These are phyloP conservation scores for Nothura maculosa DNA, from an alignment of 2,797 vertebrate species.

Conservation along the genomic window DNA sequence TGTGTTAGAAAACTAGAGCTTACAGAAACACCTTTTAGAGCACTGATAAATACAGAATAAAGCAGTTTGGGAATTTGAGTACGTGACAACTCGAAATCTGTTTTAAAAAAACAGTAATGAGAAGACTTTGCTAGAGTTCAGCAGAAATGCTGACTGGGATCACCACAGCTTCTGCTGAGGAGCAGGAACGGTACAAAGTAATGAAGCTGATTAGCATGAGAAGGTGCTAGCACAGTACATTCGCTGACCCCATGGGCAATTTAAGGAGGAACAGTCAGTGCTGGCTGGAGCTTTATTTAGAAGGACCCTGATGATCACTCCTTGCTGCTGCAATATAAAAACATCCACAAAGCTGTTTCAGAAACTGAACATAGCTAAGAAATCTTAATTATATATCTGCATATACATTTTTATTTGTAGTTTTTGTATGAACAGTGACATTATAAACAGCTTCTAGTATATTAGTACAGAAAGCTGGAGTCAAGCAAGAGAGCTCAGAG, in stretches of 20 bases:
- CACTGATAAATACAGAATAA: not conserved
- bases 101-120: not conserved
- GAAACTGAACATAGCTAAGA: rapidly evolving
- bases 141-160: not conserved
- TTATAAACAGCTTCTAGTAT: not conserved
- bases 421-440: not conserved
- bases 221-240: not conserved
- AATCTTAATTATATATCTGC: not conserved
- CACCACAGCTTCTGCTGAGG: not conserved
- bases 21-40: not conserved
- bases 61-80: not conserved
- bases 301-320: not conserved
- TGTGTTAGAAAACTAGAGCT: not conserved
- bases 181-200: not conserved
- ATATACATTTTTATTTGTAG: not conserved
- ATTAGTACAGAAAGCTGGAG: not conserved
- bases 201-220: not conserved
- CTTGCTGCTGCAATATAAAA: not conserved
- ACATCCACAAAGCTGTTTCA: not conserved
- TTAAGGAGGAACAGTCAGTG: not conserved
- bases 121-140: not conserved
- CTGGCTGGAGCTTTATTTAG: not conserved
- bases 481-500: not conserved
- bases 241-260: not conserved
- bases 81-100: not conserved